These are phyloP conservation scores for Drosophila pegasa DNA, from an alignment of 2,888 invertebrate genomes.

Conservation along the genomic window DNA sequence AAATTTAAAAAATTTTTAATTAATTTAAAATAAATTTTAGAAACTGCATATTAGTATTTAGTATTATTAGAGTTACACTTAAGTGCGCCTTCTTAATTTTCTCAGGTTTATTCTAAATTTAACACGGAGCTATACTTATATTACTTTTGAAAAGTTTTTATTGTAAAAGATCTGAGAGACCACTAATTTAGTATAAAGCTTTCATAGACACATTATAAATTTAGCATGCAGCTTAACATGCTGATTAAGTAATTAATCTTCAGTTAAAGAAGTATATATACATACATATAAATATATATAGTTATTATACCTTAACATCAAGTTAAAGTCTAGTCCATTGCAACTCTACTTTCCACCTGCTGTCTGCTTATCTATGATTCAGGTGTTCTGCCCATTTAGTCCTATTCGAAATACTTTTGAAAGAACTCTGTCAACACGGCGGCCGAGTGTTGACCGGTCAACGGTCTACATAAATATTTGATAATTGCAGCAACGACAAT, in stretches of 20 bases:
- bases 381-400: not conserved
- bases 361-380: not conserved
- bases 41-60: too few species aligned
- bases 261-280: not conserved
- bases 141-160: not conserved
- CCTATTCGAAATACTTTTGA: not conserved
- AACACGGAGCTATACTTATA: not conserved
- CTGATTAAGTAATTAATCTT: not conserved
- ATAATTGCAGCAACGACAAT: conserved; percentile 26
- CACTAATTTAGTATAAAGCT: not conserved
- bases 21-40: too few species aligned
- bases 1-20: too few species aligned
- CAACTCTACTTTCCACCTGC: not conserved
- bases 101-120: not conserved
- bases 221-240: not conserved
- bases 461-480: conserved; percentile 44
- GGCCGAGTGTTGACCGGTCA: conserved; percentile 7
- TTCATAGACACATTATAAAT: not conserved
- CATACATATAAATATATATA: too few species aligned
- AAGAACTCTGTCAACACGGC: conserved; percentile 1
- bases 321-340: not conserved
- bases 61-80: too few species aligned
- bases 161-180: not conserved
- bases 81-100: too few species aligned
- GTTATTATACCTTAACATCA: too few species aligned